Base-by-base conservation (phyloP, 1,140 invertebrate genomes). In the Aphis craccivora region DNA sequence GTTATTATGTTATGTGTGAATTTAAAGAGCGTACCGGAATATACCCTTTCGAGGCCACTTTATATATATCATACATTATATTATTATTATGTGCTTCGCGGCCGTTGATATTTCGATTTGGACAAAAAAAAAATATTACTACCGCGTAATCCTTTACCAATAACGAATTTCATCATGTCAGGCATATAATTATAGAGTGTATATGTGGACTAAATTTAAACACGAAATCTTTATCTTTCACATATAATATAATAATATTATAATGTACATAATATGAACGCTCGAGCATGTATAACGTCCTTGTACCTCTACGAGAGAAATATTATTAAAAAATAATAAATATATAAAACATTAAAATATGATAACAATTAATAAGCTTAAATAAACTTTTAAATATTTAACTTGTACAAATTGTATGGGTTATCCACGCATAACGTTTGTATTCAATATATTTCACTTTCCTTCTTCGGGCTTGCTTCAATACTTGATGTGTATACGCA, bases 101-200 rank as follows among this genome's bases (percentile, higher is more conserved):
- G 45, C 86, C 86, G 86, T n/a, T 51, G 43, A 51, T n/a, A n/a
- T 51, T 88, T 88, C 30, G n/a, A 88, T 88, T 45, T 20, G 25
- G 43, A 87, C 84, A 43, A 87, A 48, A 88, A 87, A 48, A 88
- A 48, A 48, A 88, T 86, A 43, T 43, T 45, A 88, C 86, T 88
- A n/a, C 86, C 43, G 43, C 43, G 60, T 88, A 88, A 88, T 88
- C 86, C 25, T 88, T 88, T 35, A 35, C 86, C 86, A 51, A 88
- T 88, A 88, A 48, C 11, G 3, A 35, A 51, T 88, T 88, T 48
- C 86, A 48, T 88, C 6, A 51, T n/a, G 20, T 35, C 18, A 51
- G 43, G 23, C 11, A n/a, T 67, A 67, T 67, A 67, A 67, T 67
- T 67, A 67, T 67, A 67, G 11, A 67, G 30, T 87, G 43, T 11